Percentiles rank a stretch among this genome's conserved stretches.
Evolutionary conservation across 2,797 vertebrate species (phyloP).

Genomic region (Chelmon rostratus): DNA sequence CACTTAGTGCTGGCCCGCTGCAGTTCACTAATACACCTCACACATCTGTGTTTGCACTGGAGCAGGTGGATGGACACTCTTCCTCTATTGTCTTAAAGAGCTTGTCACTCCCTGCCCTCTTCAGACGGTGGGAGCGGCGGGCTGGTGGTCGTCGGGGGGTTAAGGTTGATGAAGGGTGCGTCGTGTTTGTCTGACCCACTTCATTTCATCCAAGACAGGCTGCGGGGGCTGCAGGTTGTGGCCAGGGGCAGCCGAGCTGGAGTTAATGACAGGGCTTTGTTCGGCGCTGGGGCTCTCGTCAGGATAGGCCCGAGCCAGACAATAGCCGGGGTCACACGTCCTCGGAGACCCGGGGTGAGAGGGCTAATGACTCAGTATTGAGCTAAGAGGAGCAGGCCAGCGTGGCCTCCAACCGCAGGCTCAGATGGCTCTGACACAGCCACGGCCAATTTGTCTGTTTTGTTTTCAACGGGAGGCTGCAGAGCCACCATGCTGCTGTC

Average conservation of each 20-base stretch:
- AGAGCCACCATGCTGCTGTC: constrained; percentile 1
- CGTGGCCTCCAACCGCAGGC: constrained; percentile 42
- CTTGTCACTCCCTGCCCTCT: constrained; percentile 27
- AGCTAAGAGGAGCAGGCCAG: constrained; percentile 52
- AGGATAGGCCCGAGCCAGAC: constrained; percentile 58
- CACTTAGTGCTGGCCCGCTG: constrained; percentile 15
- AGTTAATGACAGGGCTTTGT: constrained; percentile 79
- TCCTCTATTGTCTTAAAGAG: constrained; percentile 36
- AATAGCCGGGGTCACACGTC: constrained; percentile 74
- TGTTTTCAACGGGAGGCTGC: constrained; percentile 23
- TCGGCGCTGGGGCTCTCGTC: constrained; percentile 36
- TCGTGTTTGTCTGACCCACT: constrained; percentile 63
- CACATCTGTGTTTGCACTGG: constrained; percentile 64
- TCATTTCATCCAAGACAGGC: constrained; percentile 56
- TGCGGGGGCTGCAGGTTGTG: constrained; percentile 48
- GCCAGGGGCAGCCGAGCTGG: constrained; percentile 52
- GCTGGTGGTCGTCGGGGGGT: constrained; percentile 42
- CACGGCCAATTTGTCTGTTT: constrained; percentile 48
- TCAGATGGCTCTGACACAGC: constrained; percentile 43
- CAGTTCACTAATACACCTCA: constrained; percentile 27
- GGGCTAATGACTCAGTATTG: constrained; percentile 68
- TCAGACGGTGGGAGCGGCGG: not conserved
- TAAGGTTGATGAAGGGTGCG: constrained; percentile 55
- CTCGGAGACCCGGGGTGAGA: constrained; percentile 61
- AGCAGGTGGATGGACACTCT: constrained; percentile 61